Base-by-base conservation (phyloP, 2,888 invertebrate species). In the Scaptomyza polygonia region DNA sequence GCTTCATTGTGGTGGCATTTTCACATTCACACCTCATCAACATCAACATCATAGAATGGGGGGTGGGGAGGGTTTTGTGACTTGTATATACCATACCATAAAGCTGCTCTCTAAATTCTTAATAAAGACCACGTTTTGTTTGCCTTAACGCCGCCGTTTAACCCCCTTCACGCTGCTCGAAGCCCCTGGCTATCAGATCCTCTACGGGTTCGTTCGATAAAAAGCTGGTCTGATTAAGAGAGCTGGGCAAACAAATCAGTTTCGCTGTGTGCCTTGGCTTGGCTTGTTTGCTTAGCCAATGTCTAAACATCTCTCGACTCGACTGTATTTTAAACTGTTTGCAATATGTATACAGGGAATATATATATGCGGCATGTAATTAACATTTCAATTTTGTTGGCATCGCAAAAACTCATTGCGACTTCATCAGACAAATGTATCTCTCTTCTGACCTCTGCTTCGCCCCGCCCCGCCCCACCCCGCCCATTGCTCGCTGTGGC, bases 21-120 rank as follows among this genome's bases (percentile, higher is more conserved):
- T 89, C 88, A 76, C 89, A 89, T 89, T 90, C 88, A 89, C 89
- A 89, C 89, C 89, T 89, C 85, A 79, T 79, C 84, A 77, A 21
- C 75, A 73, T 77, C 9, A 48, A 16, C 43, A 52, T 48, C 27
- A 36, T 11, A 0, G 36, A 27, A 18, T 9, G 9, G 39, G 4
- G 16, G 14, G 18, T 8, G 5, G 8, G 9, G 25, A 1, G 18
- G 8, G 30, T 1, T 21, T 16, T 25, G 27, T 68, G 74, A 63
- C 75, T 72, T 73, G 47, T 54, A 51, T 14, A 51, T 14, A 55
- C 61, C 62, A 32, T 54, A 55, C n/a, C 29, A 57, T 45, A 44
- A 30, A 47, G 40, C 40, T 52, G 40, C 27, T 43, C 55, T 44
- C 47, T 59, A 42, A 42, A 64, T 67, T 67, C 67, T 77, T 72